phyloP scores from a whole-genome alignment of 1,140 invertebrate genomes.

The Philotrypesis tridentata region DNA sequence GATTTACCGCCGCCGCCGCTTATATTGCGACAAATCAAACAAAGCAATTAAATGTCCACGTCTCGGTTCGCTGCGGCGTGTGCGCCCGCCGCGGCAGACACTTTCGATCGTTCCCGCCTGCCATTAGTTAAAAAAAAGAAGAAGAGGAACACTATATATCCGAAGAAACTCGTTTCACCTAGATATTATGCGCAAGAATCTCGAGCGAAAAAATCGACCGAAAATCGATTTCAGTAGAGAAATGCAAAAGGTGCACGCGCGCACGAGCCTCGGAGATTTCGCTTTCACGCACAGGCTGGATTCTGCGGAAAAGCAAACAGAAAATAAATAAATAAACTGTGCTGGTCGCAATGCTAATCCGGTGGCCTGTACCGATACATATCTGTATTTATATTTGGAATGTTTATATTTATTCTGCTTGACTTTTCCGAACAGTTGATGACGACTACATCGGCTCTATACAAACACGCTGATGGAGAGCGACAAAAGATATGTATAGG shows the following conservation, averaged over 20 bases:
- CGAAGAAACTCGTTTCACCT: slow-evolving; percentile 2
- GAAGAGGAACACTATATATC: too few species aligned
- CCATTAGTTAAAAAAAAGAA: neutral
- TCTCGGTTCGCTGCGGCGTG: too few species aligned
- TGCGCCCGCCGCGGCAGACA: neutral
- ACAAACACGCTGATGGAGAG: too few species aligned
- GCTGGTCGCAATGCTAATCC: neutral
- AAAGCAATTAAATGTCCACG: slow-evolving; percentile 6
- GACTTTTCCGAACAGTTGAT: neutral
- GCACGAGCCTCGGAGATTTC: neutral
- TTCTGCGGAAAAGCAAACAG: too few species aligned
- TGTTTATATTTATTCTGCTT: neutral
- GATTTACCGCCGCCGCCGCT: too few species aligned
- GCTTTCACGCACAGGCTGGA: slow-evolving; percentile 16
- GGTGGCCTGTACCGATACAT: too few species aligned
- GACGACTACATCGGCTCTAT: neutral
- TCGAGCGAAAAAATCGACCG: neutral
- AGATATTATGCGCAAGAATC: slow-evolving; percentile 42
- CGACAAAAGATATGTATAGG: too few species aligned
- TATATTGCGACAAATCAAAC: slow-evolving; percentile 1
- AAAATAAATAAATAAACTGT: too few species aligned
- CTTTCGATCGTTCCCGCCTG: slow-evolving; percentile 12
- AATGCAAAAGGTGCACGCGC: slow-evolving; percentile 1
- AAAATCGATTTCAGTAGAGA: neutral
- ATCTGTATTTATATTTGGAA: neutral